Evolutionary conservation across 2,888 invertebrate genomes (phyloP).

Genomic region (Portevinia maculata): DNA sequence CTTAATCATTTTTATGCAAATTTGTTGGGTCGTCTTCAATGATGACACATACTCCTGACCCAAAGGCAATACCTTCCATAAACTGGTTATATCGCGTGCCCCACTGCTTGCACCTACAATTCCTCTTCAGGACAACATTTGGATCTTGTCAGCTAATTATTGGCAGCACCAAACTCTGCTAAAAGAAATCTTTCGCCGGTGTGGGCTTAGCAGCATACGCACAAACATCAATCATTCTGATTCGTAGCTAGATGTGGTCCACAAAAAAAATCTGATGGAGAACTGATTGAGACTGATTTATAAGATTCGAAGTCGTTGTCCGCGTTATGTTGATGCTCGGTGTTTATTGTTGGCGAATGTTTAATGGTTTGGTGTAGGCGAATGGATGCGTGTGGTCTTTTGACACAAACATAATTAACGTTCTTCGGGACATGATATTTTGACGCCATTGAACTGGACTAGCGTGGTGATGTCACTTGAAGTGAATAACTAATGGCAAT

Average conservation of each 20-base stretch:
- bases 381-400: constrained; percentile 35
- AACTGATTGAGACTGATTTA: constrained; percentile 67
- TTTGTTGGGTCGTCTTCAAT: background rate
- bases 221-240: constrained; percentile 64
- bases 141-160: background rate
- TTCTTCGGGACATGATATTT: constrained; percentile 36
- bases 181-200: constrained; percentile 13
- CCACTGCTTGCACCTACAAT: background rate
- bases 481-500: constrained; percentile 24
- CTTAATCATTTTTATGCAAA: constrained; percentile 42
- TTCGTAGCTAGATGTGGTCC: constrained; percentile 59
- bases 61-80: background rate
- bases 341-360: constrained; percentile 22
- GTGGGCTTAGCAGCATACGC: constrained; percentile 34
- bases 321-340: constrained; percentile 18
- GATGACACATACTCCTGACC: constrained; percentile 15
- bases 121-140: too few relatives aligned
- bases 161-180: constrained; percentile 2
- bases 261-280: constrained; percentile 12
- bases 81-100: constrained; percentile 16
- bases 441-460: constrained; percentile 19
- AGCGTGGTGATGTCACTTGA: background rate
- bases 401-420: constrained; percentile 59
- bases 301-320: constrained; percentile 57
- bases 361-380: constrained; percentile 37